Evolutionary conservation across 1,140 invertebrate species (phyloP).

Genomic region (Lasioglossum baleicum): DNA sequence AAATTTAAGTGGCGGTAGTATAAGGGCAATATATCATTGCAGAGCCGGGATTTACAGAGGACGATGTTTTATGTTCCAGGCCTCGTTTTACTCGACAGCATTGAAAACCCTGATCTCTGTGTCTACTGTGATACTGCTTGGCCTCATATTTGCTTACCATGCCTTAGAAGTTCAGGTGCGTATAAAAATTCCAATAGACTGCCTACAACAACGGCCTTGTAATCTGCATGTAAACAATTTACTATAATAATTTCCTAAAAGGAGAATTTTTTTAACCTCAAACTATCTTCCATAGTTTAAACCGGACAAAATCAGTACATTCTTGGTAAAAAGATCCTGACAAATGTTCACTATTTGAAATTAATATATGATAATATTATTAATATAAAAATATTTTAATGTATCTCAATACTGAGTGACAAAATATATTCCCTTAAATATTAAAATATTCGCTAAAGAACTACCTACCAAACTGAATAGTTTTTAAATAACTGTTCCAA

Average conservation of each 20-base stretch:
- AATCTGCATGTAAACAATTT: constrained; percentile 37
- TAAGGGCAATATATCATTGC: background rate
- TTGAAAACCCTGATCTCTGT: constrained; percentile 99
- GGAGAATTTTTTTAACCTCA: background rate
- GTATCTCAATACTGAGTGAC: too few species aligned
- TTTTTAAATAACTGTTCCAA: too few species aligned
- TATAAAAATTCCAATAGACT: constrained; percentile 46
- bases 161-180: constrained; percentile 99
- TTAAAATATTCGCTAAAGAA: too few species aligned
- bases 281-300: background rate
- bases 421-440: too few species aligned
- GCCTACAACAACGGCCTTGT: background rate
- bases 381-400: too few species aligned
- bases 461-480: too few species aligned
- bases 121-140: constrained; percentile 98
- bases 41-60: constrained; percentile 18
- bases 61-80: constrained; percentile 85
- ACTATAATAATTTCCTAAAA: background rate
- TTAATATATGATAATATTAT: too few species aligned
- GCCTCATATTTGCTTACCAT: constrained; percentile 99
- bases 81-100: constrained; percentile 96
- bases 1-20: constrained; percentile 8
- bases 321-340: too few species aligned
- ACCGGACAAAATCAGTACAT: too few species aligned
- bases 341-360: too few species aligned